Evolutionary conservation across 2,888 invertebrate species (phyloP), one percentile per base, ranked within the genome.

Genomic region (Rhodophaea formosa): DNA sequence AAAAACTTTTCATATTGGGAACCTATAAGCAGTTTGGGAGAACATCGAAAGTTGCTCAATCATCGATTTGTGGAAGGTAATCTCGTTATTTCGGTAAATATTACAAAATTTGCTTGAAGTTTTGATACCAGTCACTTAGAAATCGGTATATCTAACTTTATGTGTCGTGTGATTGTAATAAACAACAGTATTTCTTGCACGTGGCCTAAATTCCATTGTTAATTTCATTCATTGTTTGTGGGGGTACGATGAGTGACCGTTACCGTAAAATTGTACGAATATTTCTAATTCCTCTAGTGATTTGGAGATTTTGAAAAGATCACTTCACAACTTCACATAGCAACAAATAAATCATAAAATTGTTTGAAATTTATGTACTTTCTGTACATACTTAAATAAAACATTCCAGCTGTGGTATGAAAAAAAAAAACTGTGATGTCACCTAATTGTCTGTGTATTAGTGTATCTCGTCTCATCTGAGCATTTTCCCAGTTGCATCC

Each of bases 191-290:
- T 35, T 39, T n/a, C n/a, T n/a, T 42, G 43, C 53, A 53, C 53
- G 53, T 53, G 53, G 53, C 53, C 8, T 14, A 23, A n/a, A 17
- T 39, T 43, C 30, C 43, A 43, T 53, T 43, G 53, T 43, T 53
- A 53, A 12, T 15, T 43, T n/a, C 14, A 29, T 10, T 53, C 43
- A 8, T 35, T 51, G 43, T 44, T 29, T 44, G 53, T 53, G 43
- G 42, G n/a, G 52, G 52, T 39, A 39, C 8, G 3, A 8, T n/a
- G 16, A 52, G 12, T n/a, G 43, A 15, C 15, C 32, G 51, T 51
- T 15, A 53, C 16, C 15, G n/a, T 53, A 8, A 42, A 6, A 30
- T 14, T 51, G 8, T 30, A 3, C 12, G 8, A 12, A 5, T 8
- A 44, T 49, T 30, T 30, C 5, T 23, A 23, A 5, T 23, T 3